Percentiles rank a stretch among this genome's conserved stretches.
phyloP scores from a whole-genome alignment of 2,888 invertebrate genomes.

The Drosophila stalkeri region DNA sequence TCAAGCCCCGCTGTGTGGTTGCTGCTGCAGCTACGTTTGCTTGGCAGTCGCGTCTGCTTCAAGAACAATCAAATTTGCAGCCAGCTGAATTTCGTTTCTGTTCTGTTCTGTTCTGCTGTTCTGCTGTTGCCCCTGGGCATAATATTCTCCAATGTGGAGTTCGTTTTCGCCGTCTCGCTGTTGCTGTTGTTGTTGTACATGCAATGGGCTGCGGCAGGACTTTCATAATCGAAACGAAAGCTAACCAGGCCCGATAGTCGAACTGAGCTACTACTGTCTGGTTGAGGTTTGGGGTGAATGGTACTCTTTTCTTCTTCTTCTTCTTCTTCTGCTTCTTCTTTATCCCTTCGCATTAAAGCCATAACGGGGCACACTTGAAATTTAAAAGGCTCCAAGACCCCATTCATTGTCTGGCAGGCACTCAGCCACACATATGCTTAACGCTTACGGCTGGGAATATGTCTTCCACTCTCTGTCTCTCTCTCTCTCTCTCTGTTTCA shows the following conservation, averaged over 20 bases:
- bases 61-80: constrained; percentile 80
- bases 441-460: constrained; percentile 65
- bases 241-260: constrained; percentile 55
- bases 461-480: constrained; percentile 22
- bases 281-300: background rate
- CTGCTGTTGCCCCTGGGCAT: constrained; percentile 53
- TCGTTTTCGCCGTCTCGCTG: background rate
- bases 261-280: constrained; percentile 18
- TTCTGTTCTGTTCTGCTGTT: constrained; percentile 12
- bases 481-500: background rate
- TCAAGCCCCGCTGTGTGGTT: constrained; percentile 16
- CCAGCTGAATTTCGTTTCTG: constrained; percentile 57
- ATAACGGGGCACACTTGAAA: constrained; percentile 49
- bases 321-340: background rate
- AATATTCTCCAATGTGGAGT: constrained; percentile 49
- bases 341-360: constrained; percentile 44
- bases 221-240: constrained; percentile 75
- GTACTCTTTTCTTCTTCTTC: background rate
- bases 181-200: constrained; percentile 43
- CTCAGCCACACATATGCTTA: constrained; percentile 74
- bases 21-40: constrained; percentile 13
- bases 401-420: constrained; percentile 61
- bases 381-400: constrained; percentile 42
- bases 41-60: constrained; percentile 39
- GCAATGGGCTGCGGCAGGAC: constrained; percentile 62